Percentiles rank a stretch among this genome's conserved stretches.
phyloP scores from a whole-genome alignment of 2,888 invertebrate species.

The Apodemia hepburni region DNA sequence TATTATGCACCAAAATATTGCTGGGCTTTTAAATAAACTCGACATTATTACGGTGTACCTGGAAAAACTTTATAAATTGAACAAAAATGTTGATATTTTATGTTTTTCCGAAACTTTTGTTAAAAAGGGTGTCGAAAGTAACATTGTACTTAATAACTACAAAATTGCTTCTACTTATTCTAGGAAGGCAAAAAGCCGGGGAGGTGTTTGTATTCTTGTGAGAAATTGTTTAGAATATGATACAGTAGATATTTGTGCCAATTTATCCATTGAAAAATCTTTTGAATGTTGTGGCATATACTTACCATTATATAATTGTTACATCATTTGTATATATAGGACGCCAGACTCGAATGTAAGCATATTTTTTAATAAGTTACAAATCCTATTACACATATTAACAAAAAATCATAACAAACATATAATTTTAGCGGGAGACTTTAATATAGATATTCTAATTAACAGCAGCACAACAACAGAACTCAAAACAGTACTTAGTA shows the following conservation, averaged over 20 bases:
- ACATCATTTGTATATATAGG: constrained; percentile 17
- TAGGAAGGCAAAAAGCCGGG: constrained; percentile 11
- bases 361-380: constrained; percentile 11
- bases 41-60: constrained; percentile 20
- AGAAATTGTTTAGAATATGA: constrained; percentile 16
- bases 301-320: constrained; percentile 2
- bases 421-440: constrained; percentile 17
- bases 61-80: neutral
- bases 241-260: neutral
- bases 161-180: constrained; percentile 17
- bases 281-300: constrained; percentile 22
- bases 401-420: constrained; percentile 9
- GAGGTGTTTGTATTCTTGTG: constrained; percentile 17
- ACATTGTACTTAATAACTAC: constrained; percentile 17
- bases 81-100: constrained; percentile 19
- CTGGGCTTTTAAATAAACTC: constrained; percentile 20
- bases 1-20: constrained; percentile 24
- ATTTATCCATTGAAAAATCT: constrained; percentile 4
- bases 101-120: constrained; percentile 26
- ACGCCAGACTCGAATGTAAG: constrained; percentile 16
- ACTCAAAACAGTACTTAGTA: constrained; percentile 9
- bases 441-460: constrained; percentile 18
- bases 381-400: neutral
- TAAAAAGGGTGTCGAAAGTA: constrained; percentile 20
- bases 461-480: neutral